Conservation (phyloP, 2,888 invertebrate species). For the Lasioglossum figueresi region DNA sequence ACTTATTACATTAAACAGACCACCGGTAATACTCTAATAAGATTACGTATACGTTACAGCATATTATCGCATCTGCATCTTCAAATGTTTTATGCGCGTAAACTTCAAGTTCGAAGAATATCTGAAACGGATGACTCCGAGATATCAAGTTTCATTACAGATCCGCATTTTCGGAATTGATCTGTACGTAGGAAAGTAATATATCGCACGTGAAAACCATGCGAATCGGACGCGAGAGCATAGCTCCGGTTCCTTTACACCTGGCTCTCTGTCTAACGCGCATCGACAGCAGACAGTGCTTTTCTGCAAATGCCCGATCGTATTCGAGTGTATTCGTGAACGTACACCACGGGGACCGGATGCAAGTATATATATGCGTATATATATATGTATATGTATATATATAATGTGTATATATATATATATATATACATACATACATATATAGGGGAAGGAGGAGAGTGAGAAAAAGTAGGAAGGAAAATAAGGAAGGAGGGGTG, state of each 20-base stretch:
- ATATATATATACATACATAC: neutral
- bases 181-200: neutral
- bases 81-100: neutral
- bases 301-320: slow-evolving; percentile 34
- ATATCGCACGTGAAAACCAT: slow-evolving; percentile 11
- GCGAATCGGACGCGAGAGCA: slow-evolving; percentile 23
- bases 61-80: neutral
- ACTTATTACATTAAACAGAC: too few relatives aligned
- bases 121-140: neutral
- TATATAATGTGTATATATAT: neutral
- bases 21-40: neutral
- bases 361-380: slow-evolving; percentile 36
- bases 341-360: slow-evolving; percentile 48
- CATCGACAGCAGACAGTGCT: slow-evolving; percentile 20
- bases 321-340: slow-evolving; percentile 54
- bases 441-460: slow-evolving; percentile 45
- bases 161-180: neutral
- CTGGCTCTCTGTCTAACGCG: slow-evolving; percentile 27
- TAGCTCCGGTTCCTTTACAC: slow-evolving; percentile 36
- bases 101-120: neutral
- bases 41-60: neutral
- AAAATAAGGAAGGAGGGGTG: slow-evolving; percentile 72
- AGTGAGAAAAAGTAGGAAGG: slow-evolving; percentile 71
- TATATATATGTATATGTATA: neutral
- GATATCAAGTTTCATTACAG: neutral